phyloP scores from a whole-genome alignment of 2,888 invertebrate genomes.

The Tachina lurida region DNA sequence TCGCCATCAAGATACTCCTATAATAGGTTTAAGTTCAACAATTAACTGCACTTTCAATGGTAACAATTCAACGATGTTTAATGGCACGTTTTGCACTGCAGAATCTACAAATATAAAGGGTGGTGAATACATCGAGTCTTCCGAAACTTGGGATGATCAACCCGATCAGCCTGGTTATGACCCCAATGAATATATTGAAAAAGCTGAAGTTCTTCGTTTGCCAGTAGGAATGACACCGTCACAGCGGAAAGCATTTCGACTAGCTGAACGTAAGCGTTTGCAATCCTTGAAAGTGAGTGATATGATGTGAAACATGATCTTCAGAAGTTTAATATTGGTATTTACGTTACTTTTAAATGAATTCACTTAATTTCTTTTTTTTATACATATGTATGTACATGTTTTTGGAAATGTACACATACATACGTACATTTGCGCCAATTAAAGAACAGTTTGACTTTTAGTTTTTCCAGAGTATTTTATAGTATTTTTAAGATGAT shows the following conservation, averaged over 20 bases:
- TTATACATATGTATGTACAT: no score
- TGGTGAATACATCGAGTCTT: constrained; percentile 65
- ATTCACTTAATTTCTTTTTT: neutral
- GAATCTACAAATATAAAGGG: constrained; percentile 38
- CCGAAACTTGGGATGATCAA: constrained; percentile 74
- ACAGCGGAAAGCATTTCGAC: constrained; percentile 73
- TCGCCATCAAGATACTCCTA: constrained; percentile 66
- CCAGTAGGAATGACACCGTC: constrained; percentile 75
- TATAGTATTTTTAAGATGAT: no score
- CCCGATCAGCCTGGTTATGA: constrained; percentile 74
- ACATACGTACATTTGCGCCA: no score
- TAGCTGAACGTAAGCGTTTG: constrained; percentile 74
- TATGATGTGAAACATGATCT: neutral
- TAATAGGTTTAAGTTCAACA: constrained; percentile 62
- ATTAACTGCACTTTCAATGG: constrained; percentile 55
- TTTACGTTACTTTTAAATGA: neutral
- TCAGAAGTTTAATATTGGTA: neutral
- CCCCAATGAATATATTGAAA: constrained; percentile 72
- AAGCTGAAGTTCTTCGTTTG: constrained; percentile 73
- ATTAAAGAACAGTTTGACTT: no score
- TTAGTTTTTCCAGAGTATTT: no score
- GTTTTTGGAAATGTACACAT: no score
- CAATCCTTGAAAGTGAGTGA: constrained; percentile 39
- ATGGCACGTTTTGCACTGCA: constrained; percentile 11
- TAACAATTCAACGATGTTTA: constrained; percentile 19